These are phyloP conservation scores for Rhingia rostrata DNA, from an alignment of 2,888 invertebrate genomes.

Conservation along the genomic window DNA sequence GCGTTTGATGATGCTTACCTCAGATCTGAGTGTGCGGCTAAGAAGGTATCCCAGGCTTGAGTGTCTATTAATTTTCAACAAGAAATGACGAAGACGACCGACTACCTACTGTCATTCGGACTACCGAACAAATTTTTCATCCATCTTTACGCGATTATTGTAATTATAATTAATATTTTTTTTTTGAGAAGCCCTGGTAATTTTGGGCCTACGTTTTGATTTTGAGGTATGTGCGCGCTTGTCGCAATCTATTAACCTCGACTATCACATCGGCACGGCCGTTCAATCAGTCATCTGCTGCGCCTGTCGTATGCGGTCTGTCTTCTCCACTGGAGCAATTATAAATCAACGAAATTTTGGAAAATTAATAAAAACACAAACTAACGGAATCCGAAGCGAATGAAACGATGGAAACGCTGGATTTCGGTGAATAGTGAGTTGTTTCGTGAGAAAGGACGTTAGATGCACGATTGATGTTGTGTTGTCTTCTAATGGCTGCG, in stretches of 20 bases:
- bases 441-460: conserved; percentile 63
- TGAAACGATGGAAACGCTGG: conserved; percentile 19
- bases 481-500: conserved; percentile 51
- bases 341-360: conserved; percentile 61
- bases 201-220: not conserved
- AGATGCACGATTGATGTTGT: conserved; percentile 62
- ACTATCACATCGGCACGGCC: conserved; percentile 35
- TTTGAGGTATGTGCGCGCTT: conserved; percentile 42
- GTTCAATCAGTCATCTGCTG: conserved; percentile 61
- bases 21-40: conserved; percentile 39
- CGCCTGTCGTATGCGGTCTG: conserved; percentile 16
- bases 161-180: conserved; percentile 45
- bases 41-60: conserved; percentile 32
- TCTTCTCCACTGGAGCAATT: conserved; percentile 48
- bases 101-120: conserved; percentile 60
- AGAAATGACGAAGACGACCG: conserved; percentile 46
- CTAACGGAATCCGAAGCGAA: conserved; percentile 44
- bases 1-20: conserved; percentile 59
- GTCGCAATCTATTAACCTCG: conserved; percentile 60
- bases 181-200: conserved; percentile 10
- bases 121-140: conserved; percentile 70
- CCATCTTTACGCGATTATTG: conserved; percentile 54
- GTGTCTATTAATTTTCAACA: conserved; percentile 66
- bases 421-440: conserved; percentile 5
- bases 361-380: conserved; percentile 35